These are phyloP conservation scores for Asbolus verrucosus DNA, from an alignment of 1,140 invertebrate species.

Conservation along the genomic window DNA sequence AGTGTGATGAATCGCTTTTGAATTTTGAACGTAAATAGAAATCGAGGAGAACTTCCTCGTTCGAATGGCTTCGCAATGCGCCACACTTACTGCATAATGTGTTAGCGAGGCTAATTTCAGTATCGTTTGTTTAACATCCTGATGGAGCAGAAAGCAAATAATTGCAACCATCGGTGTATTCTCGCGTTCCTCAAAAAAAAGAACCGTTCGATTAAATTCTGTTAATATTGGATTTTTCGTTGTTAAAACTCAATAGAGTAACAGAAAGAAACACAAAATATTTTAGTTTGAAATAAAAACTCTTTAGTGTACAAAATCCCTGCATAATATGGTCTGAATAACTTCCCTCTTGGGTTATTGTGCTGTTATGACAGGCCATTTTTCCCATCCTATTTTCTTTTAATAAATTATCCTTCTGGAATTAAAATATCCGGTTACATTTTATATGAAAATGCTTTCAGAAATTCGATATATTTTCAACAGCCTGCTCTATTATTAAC, in stretches of 20 bases:
- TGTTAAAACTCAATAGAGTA: too few species aligned
- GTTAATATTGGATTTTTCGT: too few species aligned
- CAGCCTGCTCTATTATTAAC: slow-evolving; percentile 22
- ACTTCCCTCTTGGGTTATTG: slow-evolving; percentile 33
- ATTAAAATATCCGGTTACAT: slow-evolving; percentile 38
- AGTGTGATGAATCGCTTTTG: slow-evolving; percentile 47
- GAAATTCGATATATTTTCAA: slow-evolving; percentile 29
- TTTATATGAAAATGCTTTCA: slow-evolving; percentile 29
- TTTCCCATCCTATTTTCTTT: slow-evolving; percentile 33
- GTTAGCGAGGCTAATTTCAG: slow-evolving; percentile 1
- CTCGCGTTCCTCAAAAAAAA: too few species aligned
- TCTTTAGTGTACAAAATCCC: slow-evolving; percentile 37
- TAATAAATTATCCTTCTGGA: slow-evolving; percentile 35
- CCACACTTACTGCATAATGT: too few species aligned
- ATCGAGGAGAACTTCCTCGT: slow-evolving; percentile 8
- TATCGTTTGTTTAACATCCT: neutral
- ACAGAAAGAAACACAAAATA: slow-evolving; percentile 14
- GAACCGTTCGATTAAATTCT: too few species aligned
- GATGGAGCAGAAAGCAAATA: too few species aligned
- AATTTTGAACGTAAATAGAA: slow-evolving; percentile 46
- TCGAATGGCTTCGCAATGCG: slow-evolving; percentile 6
- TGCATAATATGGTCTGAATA: slow-evolving; percentile 36
- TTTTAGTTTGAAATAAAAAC: slow-evolving; percentile 37
- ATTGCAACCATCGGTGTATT: too few species aligned
- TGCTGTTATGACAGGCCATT: slow-evolving; percentile 38